These are phyloP conservation scores for Brachyptera putata DNA, from an alignment of 2,888 invertebrate genomes.

Conservation along the genomic window DNA sequence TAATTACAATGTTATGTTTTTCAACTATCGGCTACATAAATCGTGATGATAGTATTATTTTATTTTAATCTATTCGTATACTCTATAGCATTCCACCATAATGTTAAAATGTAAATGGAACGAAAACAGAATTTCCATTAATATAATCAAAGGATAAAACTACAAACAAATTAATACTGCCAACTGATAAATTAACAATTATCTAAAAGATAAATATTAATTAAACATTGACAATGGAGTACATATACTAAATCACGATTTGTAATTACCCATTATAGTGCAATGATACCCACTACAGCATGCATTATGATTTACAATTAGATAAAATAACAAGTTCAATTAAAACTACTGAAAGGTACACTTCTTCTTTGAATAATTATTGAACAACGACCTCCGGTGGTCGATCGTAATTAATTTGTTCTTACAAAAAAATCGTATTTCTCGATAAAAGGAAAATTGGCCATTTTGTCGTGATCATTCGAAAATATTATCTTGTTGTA, in stretches of 20 bases:
- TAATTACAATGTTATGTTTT: too few relatives aligned
- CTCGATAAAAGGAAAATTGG: constrained; percentile 8
- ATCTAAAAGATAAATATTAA: not conserved
- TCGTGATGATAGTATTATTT: too few relatives aligned
- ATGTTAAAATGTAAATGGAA: too few relatives aligned
- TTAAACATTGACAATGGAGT: constrained; percentile 2
- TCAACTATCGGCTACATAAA: too few relatives aligned
- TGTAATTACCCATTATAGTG: not conserved
- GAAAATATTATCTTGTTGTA: not conserved
- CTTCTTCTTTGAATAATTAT: constrained; percentile 7
- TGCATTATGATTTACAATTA: constrained; percentile 14
- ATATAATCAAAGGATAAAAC: too few relatives aligned
- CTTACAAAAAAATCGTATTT: not conserved
- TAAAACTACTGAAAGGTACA: not conserved
- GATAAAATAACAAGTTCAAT: not conserved
- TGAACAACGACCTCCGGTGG: not conserved
- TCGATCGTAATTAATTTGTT: not conserved
- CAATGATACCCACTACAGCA: not conserved
- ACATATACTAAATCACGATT: not conserved
- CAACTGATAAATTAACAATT: too few relatives aligned
- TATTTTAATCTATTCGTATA: too few relatives aligned
- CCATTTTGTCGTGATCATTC: constrained; percentile 3
- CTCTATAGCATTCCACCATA: too few relatives aligned
- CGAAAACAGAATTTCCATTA: too few relatives aligned
- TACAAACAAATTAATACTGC: too few relatives aligned